Evolutionary conservation across 2,797 vertebrate genomes (phyloP), one percentile per base, ranked within the genome.

Genomic region (Acrossocheilus fasciatus): DNA sequence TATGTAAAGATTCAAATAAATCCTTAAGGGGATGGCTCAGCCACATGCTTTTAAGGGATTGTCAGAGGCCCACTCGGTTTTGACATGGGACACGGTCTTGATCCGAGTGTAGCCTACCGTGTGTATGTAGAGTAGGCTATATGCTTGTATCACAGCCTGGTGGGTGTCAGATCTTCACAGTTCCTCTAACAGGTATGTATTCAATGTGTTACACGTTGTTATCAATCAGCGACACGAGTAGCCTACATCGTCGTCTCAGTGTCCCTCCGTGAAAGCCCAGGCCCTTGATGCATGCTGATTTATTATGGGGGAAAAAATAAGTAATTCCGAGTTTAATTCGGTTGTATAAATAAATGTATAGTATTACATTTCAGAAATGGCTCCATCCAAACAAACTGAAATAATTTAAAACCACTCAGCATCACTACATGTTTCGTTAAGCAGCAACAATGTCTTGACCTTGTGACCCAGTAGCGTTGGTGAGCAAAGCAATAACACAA

Each of bases 181-280:
- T 50, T 75, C 72, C 70, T 75, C 54, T 82, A 74, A 70, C 74
- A 84, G 59, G 81, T 82, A 82, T 83, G 77, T 6, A 77, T 86
- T 88, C 82, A 83, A 57, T 86, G 70, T 39, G 74, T 78, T 54
- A 87, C 57, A 83, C 57, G 75, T 78, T 69, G 62, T 89, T 89
- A 87, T 87, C 86, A 84, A 82, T 89, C 87, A 86, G 83, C 47
- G 77, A 87, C 74, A 70, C 57, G 82, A 74, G 50, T 54, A 3
- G 34, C 34, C 34, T 36, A 84, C 76, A 80, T 83, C 45, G 78
- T 73, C 26, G 59, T 79, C 72, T 77, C 66, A 26, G 64, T 23
- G 69, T 77, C 82, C 69, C 52, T 52, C 78, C 36, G 64, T 81
- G 9, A 54, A 86, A 83, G 59, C 59, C 20, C 45, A 73, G 64